phyloP scores from a whole-genome alignment of 2,113 vertebrate species.

The Sceloporus tristichus region DNA sequence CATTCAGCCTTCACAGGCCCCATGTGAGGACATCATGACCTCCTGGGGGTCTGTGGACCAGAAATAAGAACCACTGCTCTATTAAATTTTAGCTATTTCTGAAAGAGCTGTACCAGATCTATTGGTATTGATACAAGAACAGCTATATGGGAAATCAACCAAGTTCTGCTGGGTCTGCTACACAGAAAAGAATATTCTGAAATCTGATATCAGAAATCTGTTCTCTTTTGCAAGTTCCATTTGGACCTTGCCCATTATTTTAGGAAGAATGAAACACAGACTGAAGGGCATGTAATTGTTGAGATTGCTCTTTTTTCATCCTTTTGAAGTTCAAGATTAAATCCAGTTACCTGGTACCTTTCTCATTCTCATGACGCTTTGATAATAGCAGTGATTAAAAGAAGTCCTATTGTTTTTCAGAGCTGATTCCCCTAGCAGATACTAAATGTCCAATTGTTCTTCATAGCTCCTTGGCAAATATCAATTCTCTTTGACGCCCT shows the following conservation, averaged over 20 bases:
- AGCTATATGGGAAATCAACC: background rate
- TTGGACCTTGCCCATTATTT: background rate
- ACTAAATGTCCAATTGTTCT: slow-evolving; percentile 21
- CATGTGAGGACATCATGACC: no score
- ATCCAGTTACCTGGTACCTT: slow-evolving; percentile 10
- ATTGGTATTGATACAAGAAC: background rate
- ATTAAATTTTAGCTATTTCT: background rate
- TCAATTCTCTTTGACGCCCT: background rate
- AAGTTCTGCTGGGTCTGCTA: background rate
- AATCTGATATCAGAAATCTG: background rate
- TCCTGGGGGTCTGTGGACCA: no score
- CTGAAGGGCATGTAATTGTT: background rate
- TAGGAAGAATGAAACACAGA: background rate
- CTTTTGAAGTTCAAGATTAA: slow-evolving; percentile 35
- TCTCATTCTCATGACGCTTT: background rate
- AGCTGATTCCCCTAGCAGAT: background rate
- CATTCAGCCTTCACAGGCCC: no score
- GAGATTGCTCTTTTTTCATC: background rate
- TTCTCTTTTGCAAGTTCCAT: background rate
- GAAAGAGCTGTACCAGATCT: background rate
- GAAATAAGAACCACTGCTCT: background rate
- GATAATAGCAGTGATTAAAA: slow-evolving; percentile 8
- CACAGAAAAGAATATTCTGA: background rate
- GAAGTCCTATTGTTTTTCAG: background rate
- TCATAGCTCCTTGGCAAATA: slow-evolving; percentile 25